These are phyloP conservation scores for Bujurquina vittata DNA, from an alignment of 2,113 vertebrate species.

Conservation along the genomic window DNA sequence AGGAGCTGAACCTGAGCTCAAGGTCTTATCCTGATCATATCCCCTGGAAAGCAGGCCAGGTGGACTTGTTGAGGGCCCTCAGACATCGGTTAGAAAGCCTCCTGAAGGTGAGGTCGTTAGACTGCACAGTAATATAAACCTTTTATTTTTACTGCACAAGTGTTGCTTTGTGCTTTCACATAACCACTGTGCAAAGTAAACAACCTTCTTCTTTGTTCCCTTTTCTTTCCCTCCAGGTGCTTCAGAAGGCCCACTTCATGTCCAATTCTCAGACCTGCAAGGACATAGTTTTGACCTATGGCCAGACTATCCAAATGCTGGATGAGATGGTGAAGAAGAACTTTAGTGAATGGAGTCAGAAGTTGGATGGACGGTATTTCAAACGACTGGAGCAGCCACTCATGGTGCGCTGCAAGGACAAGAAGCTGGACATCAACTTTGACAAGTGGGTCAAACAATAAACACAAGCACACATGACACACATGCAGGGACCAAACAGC, in stretches of 20 bases:
- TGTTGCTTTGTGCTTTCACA: neutral
- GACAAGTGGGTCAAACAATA: slow-evolving; percentile 79
- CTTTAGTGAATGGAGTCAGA: slow-evolving; percentile 86
- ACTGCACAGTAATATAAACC: neutral
- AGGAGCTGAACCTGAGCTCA: slow-evolving; percentile 72
- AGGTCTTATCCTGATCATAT: slow-evolving; percentile 68
- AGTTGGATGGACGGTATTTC: slow-evolving; percentile 78
- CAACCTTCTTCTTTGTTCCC: neutral
- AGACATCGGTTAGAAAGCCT: slow-evolving; percentile 75
- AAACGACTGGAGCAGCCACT: slow-evolving; percentile 83
- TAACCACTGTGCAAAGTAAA: neutral
- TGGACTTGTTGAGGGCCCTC: slow-evolving; percentile 74
- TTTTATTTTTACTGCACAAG: neutral
- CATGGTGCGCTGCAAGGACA: slow-evolving; percentile 77
- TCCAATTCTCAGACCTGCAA: slow-evolving; percentile 73
- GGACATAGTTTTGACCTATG: slow-evolving; percentile 68
- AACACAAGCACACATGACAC: neutral
- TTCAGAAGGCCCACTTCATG: slow-evolving; percentile 80
- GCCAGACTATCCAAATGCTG: slow-evolving; percentile 78
- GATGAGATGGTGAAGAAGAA: slow-evolving; percentile 83
- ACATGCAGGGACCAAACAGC: neutral
- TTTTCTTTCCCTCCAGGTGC: slow-evolving; percentile 68
- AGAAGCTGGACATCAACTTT: slow-evolving; percentile 86
- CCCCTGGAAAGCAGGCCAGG: slow-evolving; percentile 77
- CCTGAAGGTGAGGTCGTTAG: slow-evolving; percentile 78